Percentiles rank a stretch among this genome's conserved stretches.
Conservation (phyloP, 2,888 invertebrate genomes). For the Pachydiplax longipennis region DNA sequence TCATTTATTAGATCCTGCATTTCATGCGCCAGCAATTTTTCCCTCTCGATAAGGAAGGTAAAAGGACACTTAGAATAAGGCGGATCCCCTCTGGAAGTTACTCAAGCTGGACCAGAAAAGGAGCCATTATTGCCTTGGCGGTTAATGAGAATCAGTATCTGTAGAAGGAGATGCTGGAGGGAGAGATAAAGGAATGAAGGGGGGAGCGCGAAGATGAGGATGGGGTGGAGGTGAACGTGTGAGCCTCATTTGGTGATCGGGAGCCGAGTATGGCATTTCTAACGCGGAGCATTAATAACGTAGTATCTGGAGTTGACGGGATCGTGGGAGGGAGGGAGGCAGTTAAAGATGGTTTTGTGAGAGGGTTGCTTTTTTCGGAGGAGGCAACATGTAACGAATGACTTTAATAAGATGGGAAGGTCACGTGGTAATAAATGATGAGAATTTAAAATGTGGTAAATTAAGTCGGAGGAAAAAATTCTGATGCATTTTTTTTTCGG, state of each 20-base stretch:
- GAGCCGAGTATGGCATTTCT: constrained; percentile 36
- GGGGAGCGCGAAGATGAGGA: background rate
- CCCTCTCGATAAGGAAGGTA: background rate
- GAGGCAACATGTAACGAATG: constrained; percentile 23
- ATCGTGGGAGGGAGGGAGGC: constrained; percentile 2
- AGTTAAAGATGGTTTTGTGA: background rate
- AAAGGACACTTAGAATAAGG: background rate
- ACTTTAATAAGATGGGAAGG: constrained; percentile 40
- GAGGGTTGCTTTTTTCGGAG: background rate
- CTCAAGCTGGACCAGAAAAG: background rate
- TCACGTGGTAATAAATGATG: constrained; percentile 19
- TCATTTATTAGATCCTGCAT: no score
- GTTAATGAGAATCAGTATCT: background rate
- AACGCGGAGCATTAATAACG: constrained; percentile 39
- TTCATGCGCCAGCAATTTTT: no score
- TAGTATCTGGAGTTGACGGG: constrained; percentile 38
- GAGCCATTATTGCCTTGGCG: background rate
- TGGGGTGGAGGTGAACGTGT: background rate
- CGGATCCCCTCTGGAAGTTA: background rate
- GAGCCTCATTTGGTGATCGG: constrained; percentile 40
- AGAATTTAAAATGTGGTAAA: constrained; percentile 21
- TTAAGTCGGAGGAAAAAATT: background rate
- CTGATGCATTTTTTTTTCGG: background rate
- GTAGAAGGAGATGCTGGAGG: background rate
- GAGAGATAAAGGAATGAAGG: background rate